These are phyloP conservation scores for Acrossocheilus fasciatus DNA, from an alignment of 2,797 vertebrate species.

Conservation along the genomic window DNA sequence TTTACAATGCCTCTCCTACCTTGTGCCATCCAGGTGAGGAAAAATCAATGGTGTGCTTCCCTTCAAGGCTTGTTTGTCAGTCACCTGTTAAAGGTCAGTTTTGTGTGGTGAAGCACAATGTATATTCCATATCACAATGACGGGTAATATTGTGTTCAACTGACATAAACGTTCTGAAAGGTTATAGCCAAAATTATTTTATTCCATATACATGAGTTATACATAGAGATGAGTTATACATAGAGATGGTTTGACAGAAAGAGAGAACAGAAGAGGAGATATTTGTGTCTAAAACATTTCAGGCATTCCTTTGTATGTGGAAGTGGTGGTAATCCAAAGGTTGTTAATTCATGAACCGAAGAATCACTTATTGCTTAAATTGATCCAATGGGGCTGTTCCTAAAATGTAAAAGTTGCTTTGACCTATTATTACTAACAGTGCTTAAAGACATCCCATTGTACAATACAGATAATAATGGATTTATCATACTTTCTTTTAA, in stretches of 20 bases:
- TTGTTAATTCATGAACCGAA: neutral
- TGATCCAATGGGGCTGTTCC: neutral
- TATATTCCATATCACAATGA: neutral
- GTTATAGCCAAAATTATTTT: neutral
- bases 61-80: neutral
- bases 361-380: neutral
- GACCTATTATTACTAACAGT: neutral
- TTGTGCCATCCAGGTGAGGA: neutral
- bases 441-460: neutral
- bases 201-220: neutral
- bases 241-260: neutral
- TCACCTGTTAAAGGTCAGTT: neutral
- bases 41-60: neutral
- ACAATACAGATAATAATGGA: neutral
- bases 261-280: neutral
- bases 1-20: neutral
- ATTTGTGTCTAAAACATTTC: neutral
- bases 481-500: neutral
- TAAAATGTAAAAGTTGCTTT: neutral
- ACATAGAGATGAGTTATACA: neutral
- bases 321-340: neutral
- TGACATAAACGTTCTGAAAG: neutral
- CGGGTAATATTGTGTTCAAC: neutral
- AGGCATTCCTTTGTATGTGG: no score
- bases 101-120: neutral